Evolutionary conservation across 1,140 invertebrate species (phyloP).

Genomic region (Lineus longissimus): DNA sequence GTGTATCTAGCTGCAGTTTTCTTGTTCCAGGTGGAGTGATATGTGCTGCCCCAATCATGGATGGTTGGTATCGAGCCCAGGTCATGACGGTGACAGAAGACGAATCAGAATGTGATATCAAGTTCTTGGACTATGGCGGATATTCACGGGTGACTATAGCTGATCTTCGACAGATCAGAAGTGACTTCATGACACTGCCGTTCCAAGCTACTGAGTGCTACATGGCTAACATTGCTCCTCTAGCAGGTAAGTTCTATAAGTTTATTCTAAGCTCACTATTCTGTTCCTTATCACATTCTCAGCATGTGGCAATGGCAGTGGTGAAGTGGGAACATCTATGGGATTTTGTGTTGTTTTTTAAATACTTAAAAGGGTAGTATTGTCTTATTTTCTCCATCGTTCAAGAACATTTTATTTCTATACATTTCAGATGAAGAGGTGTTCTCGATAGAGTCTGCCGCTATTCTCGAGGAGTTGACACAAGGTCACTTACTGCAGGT

Average conservation of each 20-base stretch:
- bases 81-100: constrained; percentile 62
- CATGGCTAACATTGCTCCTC: constrained; percentile 81
- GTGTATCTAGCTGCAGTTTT: too few relatives aligned
- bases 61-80: constrained; percentile 84
- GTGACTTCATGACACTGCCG: constrained; percentile 86
- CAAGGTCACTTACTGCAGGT: constrained; percentile 77
- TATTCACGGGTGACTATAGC: constrained; percentile 73
- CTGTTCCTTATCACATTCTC: too few relatives aligned
- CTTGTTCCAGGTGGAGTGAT: constrained; percentile 72
- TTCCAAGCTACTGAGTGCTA: constrained; percentile 95
- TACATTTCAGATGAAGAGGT: constrained; percentile 45
- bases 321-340: too few relatives aligned
- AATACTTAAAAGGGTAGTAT: too few relatives aligned
- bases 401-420: constrained; percentile 11
- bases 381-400: background rate
- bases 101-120: constrained; percentile 69
- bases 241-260: constrained; percentile 61
- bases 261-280: background rate
- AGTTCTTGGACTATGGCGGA: constrained; percentile 91
- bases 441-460: constrained; percentile 65
- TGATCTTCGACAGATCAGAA: constrained; percentile 77
- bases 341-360: too few relatives aligned
- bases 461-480: constrained; percentile 72
- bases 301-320: too few relatives aligned
- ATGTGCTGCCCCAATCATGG: constrained; percentile 73